Percentiles rank a stretch among this genome's conserved stretches.
Conservation (phyloP, 2,888 invertebrate species). For the Macrostomum cliftonense region DNA sequence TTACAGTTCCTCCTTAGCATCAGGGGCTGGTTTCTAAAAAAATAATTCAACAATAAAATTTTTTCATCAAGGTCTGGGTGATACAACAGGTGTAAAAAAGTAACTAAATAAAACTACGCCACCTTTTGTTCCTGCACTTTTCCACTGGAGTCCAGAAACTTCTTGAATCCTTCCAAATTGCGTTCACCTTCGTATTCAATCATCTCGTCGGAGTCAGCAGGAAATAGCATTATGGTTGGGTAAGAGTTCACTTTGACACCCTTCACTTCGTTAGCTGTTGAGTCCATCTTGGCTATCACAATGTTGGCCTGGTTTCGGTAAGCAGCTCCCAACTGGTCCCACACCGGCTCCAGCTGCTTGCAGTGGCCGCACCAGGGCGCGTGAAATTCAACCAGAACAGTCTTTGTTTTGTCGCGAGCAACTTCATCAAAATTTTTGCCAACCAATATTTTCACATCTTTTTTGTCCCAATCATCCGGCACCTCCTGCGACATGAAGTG, state of each 20-base stretch:
- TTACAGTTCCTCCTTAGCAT: too few species aligned
- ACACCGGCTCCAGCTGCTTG: conserved; percentile 87
- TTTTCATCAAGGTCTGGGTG: too few species aligned
- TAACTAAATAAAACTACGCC: too few species aligned
- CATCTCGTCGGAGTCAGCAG: conserved; percentile 63
- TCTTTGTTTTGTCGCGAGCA: conserved; percentile 63
- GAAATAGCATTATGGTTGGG: conserved; percentile 52
- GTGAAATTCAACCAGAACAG: conserved; percentile 94
- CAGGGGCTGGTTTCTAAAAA: too few species aligned
- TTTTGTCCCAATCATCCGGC: conserved; percentile 88
- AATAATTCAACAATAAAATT: too few species aligned
- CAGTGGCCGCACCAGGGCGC: conserved; percentile 96
- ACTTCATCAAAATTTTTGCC: conserved; percentile 86
- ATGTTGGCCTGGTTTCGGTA: conserved; percentile 59
- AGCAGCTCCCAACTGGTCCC: conserved; percentile 80
- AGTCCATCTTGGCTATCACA: conserved; percentile 93
- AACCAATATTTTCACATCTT: conserved; percentile 75
- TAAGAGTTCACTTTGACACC: conserved; percentile 76
- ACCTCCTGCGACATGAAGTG: conserved; percentile 79
- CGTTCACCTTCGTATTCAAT: conserved; percentile 87
- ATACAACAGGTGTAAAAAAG: too few species aligned
- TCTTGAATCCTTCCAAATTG: conserved; percentile 70
- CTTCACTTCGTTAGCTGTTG: conserved; percentile 88
- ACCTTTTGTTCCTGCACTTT: conserved; percentile 27
- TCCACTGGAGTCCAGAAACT: conserved; percentile 81